Conservation (phyloP, 2,888 invertebrate species). For the Sinhomidia bicolor region DNA sequence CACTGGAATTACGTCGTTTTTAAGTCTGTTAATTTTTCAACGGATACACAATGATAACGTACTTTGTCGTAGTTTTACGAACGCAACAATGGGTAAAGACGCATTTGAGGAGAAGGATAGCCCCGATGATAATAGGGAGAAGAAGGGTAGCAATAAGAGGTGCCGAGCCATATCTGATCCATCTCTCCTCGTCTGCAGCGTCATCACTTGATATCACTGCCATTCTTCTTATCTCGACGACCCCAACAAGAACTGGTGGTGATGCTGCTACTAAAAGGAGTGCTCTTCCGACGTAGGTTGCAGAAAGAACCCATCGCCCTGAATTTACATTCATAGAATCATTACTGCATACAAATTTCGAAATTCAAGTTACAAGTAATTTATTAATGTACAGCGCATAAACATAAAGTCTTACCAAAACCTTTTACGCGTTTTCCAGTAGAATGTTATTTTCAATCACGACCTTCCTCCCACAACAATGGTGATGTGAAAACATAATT, state of each 20-base stretch:
- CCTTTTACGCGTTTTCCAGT: conserved; percentile 5
- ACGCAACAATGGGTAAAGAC: conserved; percentile 79
- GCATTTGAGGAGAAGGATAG: conserved; percentile 79
- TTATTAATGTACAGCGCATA: neutral
- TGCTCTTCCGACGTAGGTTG: conserved; percentile 28
- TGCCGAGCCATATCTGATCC: conserved; percentile 75
- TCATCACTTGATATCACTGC: conserved; percentile 76
- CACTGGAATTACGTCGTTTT: neutral
- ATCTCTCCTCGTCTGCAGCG: conserved; percentile 69
- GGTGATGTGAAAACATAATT: neutral
- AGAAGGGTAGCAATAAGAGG: conserved; percentile 78
- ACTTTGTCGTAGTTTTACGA: conserved; percentile 78
- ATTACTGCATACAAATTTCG: neutral
- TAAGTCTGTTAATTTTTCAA: conserved; percentile 25
- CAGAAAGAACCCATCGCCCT: conserved; percentile 69
- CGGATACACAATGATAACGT: conserved; percentile 73
- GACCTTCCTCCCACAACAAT: conserved; percentile 1
- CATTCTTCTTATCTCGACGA: conserved; percentile 66
- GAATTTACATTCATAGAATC: neutral
- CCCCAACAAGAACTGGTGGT: neutral
- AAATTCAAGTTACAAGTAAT: neutral
- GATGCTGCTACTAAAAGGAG: conserved; percentile 11
- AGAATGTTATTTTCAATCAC: neutral
- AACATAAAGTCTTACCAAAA: neutral
- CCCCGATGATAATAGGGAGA: conserved; percentile 78